Base-by-base conservation (phyloP, 2,888 invertebrate genomes). In the Reticulitermes lucifugus region DNA sequence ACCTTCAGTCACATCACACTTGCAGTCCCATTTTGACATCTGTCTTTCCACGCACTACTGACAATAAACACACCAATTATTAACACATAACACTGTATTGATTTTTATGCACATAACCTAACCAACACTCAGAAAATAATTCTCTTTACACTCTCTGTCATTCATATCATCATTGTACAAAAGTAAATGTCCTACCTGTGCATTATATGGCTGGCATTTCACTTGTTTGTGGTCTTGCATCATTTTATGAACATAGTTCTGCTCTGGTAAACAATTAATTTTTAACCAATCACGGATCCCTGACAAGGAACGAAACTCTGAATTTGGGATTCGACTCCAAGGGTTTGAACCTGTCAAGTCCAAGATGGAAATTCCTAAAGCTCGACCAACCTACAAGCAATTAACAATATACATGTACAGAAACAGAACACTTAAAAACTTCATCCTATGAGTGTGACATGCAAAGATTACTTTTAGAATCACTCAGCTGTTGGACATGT, bases 301-400 rank as follows among this genome's bases (percentile, higher is more conserved):
- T 87, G 92, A 90, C 86, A 96, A 90, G 86, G 93, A 94, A 89
- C 95, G 95, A 91, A 95, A 96, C 90, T 96, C 96, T 22, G 97
- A 96, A 90, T 95, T 93, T n/a, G 95, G 94, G 87, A 97, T 91
- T 87, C 97, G 94, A 83, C 96, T 96, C 91, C 95, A 95, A 51
- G 97, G 97, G 91, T 97, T 97, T 87, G 93, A 94, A 83, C 95
- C 95, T 21, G 95, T 95, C 90, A 97, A 92, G 91, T 98, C 98
- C 88, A 98, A 91, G 88, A 97, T 95, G 0, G 97, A 96, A 73
- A 96, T 94, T 85, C 96, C 96, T 88, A 98, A 91, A 0, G 97
- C 95, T 86, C 94, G 94, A 6, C 97, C 97, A 89, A 96, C 96
- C 97, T 96, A 89, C 25, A 73, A 73, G 89, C 41, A 73, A 73